A percentile compares a stretch with the other conserved stretches of the same genome.
Conservation (phyloP, 2,888 invertebrate genomes). For the Blastobasis lacticolella region DNA sequence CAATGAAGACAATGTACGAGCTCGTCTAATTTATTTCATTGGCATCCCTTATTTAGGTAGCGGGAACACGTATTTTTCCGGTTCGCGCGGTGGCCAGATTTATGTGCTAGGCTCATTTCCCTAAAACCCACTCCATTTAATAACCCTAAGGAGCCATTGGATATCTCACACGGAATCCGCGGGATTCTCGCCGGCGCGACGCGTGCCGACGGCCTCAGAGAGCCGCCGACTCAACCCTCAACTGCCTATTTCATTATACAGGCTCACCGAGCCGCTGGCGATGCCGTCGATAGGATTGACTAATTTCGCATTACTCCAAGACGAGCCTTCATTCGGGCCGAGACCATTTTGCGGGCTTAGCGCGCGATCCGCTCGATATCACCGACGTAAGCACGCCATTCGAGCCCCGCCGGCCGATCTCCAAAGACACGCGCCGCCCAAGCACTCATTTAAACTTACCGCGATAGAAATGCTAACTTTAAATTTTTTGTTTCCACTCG, state of each 20-base stretch:
- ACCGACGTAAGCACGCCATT: conserved; percentile 59
- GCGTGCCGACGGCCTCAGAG: conserved; percentile 30
- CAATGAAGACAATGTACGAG: conserved; percentile 59
- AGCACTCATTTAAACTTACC: conserved; percentile 35
- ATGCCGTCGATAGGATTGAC: conserved; percentile 64
- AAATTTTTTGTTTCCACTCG: conserved; percentile 36
- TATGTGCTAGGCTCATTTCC: conserved; percentile 60
- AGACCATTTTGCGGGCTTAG: conserved; percentile 56
- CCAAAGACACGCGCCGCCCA: conserved; percentile 30
- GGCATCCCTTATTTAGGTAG: conserved; percentile 46
- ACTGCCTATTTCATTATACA: conserved; percentile 71
- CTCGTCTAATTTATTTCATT: conserved; percentile 55
- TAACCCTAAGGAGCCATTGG: conserved; percentile 61
- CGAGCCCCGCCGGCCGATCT: conserved; percentile 36
- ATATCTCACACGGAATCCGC: conserved; percentile 65
- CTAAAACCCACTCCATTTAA: conserved; percentile 70
- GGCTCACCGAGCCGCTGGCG: conserved; percentile 47
- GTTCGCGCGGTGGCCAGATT: conserved; percentile 45
- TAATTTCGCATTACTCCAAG: conserved; percentile 60
- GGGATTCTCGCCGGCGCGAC: conserved; percentile 43
- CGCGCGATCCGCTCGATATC: conserved; percentile 47
- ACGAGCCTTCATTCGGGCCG: conserved; percentile 56
- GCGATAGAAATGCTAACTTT: conserved; percentile 41
- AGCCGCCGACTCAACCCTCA: conserved; percentile 44
- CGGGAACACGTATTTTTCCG: conserved; percentile 49